Conservation (phyloP, 2,888 invertebrate species). For the Cosmorhoe ocellata region DNA sequence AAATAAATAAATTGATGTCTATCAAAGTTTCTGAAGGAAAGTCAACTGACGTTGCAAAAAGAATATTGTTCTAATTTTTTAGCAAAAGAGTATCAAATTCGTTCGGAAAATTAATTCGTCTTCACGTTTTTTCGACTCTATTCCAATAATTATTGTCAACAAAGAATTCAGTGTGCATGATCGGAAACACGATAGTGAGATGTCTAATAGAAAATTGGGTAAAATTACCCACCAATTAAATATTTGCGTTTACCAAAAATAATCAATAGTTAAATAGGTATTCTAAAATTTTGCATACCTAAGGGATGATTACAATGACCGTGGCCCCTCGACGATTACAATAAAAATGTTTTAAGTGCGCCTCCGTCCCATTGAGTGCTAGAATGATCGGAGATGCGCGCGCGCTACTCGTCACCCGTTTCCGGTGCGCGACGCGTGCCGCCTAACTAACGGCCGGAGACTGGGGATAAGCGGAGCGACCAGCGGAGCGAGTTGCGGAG, state of each 20-base stretch:
- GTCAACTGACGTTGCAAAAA: no score
- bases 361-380: constrained; percentile 78
- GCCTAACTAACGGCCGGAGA: constrained; percentile 14
- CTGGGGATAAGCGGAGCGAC: constrained; percentile 4
- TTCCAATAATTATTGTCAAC: no score
- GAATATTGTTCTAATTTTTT: no score
- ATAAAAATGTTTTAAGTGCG: constrained; percentile 81
- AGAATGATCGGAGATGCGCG: constrained; percentile 58
- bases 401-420: constrained; percentile 68
- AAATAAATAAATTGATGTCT: no score
- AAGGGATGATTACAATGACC: constrained; percentile 56
- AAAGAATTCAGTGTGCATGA: no score
- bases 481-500: constrained; percentile 7
- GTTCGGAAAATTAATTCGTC: no score
- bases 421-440: constrained; percentile 72
- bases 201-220: no score
- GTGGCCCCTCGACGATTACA: constrained; percentile 59
- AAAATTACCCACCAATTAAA: no score
- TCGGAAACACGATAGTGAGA: no score
- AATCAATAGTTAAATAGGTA: constrained; percentile 21
- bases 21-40: no score
- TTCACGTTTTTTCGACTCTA: no score
- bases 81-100: no score
- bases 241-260: constrained; percentile 4
- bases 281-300: constrained; percentile 13